Evolutionary conservation across 2,113 vertebrate species (phyloP).

Genomic region (Podarcis muralis): DNA sequence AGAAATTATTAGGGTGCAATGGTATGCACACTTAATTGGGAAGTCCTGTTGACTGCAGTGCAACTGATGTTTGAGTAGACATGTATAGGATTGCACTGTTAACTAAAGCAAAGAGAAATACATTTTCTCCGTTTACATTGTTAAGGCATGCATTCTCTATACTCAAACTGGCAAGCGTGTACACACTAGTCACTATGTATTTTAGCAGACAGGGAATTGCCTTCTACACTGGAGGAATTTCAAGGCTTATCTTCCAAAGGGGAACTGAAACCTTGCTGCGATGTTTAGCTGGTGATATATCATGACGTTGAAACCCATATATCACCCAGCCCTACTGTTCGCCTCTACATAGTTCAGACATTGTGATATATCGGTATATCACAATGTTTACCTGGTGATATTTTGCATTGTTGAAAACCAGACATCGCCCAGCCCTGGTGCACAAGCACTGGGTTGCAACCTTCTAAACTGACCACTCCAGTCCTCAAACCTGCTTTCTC

Average conservation of each 20-base stretch:
- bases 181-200: neutral
- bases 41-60: neutral
- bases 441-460: neutral
- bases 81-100: neutral
- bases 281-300: no score
- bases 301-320: no score
- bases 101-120: neutral
- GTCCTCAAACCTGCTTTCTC: no score
- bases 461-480: neutral
- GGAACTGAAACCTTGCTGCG: neutral
- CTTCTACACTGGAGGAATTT: neutral
- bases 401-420: no score
- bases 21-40: neutral
- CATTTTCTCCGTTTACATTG: accelerated
- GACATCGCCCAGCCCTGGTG: no score
- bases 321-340: no score
- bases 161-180: accelerated
- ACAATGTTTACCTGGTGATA: no score
- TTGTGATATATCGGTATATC: no score
- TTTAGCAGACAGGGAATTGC: neutral
- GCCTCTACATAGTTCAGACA: no score
- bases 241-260: neutral
- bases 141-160: accelerated
- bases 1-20: neutral
- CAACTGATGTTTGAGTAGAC: neutral